phyloP scores from a whole-genome alignment of 2,797 vertebrate species.

The Neostethus bicornis region DNA sequence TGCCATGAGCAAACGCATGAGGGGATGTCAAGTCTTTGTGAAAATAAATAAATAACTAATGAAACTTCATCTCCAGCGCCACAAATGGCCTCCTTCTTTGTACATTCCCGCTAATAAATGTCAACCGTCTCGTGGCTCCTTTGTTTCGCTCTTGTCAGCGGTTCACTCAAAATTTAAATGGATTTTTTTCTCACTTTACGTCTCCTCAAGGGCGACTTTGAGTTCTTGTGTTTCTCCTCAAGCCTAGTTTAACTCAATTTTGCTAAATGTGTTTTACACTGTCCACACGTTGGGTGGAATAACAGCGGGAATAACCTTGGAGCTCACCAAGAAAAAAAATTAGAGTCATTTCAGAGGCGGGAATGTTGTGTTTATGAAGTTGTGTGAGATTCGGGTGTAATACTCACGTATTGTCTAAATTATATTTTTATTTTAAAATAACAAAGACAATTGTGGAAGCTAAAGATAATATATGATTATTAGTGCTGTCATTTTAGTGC shows the following conservation, averaged over 20 bases:
- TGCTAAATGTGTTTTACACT: not conserved
- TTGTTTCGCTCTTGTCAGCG: constrained; percentile 52
- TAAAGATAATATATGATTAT: too few relatives aligned
- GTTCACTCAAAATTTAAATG: constrained; percentile 51
- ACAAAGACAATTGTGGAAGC: constrained; percentile 8
- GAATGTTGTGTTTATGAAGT: constrained; percentile 29
- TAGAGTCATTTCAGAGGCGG: constrained; percentile 16
- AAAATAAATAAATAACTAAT: constrained; percentile 13
- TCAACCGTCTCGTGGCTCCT: constrained; percentile 38
- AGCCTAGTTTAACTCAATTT: constrained; percentile 35
- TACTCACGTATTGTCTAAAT: constrained; percentile 4
- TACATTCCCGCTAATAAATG: constrained; percentile 45
- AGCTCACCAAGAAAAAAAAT: constrained; percentile 31
- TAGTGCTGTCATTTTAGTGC: too few relatives aligned
- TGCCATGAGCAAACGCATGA: constrained; percentile 28
- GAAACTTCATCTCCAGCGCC: constrained; percentile 3
- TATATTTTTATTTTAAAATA: constrained; percentile 2
- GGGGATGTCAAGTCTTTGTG: constrained; percentile 10
- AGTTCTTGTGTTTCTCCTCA: constrained; percentile 17
- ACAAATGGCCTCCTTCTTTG: constrained; percentile 33
- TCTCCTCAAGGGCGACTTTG: constrained; percentile 49
- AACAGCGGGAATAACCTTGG: constrained; percentile 30
- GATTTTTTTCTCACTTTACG: constrained; percentile 40
- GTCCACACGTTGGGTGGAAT: constrained; percentile 2
- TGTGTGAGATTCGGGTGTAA: constrained; percentile 13